Conservation (phyloP, 2,888 invertebrate genomes). For the Piscicola geometra region DNA sequence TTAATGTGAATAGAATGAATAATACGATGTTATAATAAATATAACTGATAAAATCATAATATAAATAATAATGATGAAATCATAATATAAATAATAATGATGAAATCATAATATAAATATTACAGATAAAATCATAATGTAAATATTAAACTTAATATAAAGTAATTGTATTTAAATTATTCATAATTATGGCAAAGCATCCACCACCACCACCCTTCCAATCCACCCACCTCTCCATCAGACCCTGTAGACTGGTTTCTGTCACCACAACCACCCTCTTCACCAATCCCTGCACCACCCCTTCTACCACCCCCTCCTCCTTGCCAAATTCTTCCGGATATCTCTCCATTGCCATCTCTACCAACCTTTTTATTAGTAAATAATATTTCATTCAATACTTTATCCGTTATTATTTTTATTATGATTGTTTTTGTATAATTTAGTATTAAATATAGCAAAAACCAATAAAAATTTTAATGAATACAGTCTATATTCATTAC, state of each 20-base stretch:
- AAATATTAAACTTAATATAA: too few relatives aligned
- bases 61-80: too few relatives aligned
- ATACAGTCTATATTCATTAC: too few relatives aligned
- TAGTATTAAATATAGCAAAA: too few relatives aligned
- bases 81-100: too few relatives aligned
- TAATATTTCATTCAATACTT: not conserved
- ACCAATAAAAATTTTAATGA: too few relatives aligned
- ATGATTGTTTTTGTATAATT: too few relatives aligned
- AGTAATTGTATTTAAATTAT: too few relatives aligned
- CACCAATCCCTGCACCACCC: slow-evolving; percentile 41
- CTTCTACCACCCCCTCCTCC: slow-evolving; percentile 40
- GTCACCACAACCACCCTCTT: slow-evolving; percentile 44
- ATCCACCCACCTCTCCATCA: slow-evolving; percentile 45
- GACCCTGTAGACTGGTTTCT: slow-evolving; percentile 44
- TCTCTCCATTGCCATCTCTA: slow-evolving; percentile 46
- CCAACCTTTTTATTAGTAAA: slow-evolving; percentile 43
- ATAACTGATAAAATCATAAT: not conserved
- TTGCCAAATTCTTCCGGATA: slow-evolving; percentile 44
- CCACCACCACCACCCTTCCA: not conserved
- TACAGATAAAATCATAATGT: too few relatives aligned
- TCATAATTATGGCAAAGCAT: too few relatives aligned
- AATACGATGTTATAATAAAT: not conserved
- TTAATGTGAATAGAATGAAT: not conserved
- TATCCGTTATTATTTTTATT: not conserved
- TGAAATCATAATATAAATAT: too few relatives aligned